Evolutionary conservation across 2,888 invertebrate genomes (phyloP).

Genomic region (Aleiodes testaceus): DNA sequence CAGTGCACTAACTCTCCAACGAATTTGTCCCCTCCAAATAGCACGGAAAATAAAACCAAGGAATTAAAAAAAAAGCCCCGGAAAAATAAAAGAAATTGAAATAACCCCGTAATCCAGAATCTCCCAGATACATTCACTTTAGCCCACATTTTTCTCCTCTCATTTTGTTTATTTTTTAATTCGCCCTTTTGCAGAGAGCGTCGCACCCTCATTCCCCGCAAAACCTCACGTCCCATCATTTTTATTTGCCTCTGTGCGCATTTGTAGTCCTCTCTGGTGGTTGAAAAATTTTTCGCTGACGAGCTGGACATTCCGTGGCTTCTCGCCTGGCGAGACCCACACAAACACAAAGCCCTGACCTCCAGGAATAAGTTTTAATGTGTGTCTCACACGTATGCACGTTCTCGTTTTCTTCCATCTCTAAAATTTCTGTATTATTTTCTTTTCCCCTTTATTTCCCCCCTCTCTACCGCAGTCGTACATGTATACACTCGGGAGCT

Average conservation of each 20-base stretch:
- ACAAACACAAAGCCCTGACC: constrained; percentile 9
- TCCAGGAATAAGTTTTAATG: constrained; percentile 41
- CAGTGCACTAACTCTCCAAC: too few relatives aligned
- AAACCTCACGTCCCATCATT: constrained; percentile 31
- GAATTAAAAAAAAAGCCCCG: not conserved
- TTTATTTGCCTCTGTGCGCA: constrained; percentile 27
- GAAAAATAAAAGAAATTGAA: not conserved
- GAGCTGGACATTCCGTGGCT: constrained; percentile 42
- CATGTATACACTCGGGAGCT: constrained; percentile 45
- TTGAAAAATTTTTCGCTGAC: constrained; percentile 29
- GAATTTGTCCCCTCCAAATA: too few relatives aligned
- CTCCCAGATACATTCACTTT: constrained; percentile 23
- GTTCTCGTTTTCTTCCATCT: constrained; percentile 42
- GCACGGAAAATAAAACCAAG: too few relatives aligned
- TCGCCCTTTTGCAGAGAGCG: not conserved
- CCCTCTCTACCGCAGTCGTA: constrained; percentile 34
- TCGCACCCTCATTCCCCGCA: constrained; percentile 26
- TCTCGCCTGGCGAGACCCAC: constrained; percentile 28
- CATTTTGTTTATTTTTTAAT: not conserved
- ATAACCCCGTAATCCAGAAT: constrained; percentile 16
- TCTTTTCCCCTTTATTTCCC: not conserved
- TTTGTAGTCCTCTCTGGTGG: constrained; percentile 20
- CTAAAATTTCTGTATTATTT: constrained; percentile 22
- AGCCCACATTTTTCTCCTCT: constrained; percentile 13
- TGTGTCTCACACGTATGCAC: constrained; percentile 34